Percentiles rank a stretch among this genome's conserved stretches.
Evolutionary conservation across 2,888 invertebrate genomes (phyloP).

Genomic region (Zygothrica quintamaculata): DNA sequence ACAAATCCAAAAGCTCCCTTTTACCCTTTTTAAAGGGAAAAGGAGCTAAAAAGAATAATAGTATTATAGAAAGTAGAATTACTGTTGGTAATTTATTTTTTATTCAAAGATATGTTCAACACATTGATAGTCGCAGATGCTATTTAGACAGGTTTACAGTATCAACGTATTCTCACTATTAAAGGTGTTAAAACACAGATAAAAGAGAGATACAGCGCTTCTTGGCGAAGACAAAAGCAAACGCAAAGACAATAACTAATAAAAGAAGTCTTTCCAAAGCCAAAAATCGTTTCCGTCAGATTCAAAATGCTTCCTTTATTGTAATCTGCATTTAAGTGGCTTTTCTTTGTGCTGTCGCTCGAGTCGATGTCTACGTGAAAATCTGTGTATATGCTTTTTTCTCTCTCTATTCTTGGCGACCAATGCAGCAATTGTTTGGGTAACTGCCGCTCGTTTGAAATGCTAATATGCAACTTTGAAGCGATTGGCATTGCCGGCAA

Average conservation of each 20-base stretch:
- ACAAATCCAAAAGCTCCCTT: no score
- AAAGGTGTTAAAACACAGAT: conserved; percentile 56
- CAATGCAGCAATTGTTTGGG: conserved; percentile 68
- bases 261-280: conserved; percentile 41
- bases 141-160: no score
- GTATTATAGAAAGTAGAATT: no score
- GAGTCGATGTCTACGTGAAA: conserved; percentile 11
- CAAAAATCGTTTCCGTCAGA: conserved; percentile 61
- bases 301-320: conserved; percentile 70
- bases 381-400: conserved; percentile 3
- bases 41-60: no score
- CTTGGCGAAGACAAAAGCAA: conserved; percentile 43
- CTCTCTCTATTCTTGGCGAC: conserved; percentile 57
- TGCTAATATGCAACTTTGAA: conserved; percentile 73
- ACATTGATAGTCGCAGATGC: no score
- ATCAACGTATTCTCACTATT: no score
- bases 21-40: no score
- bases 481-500: conserved; percentile 67
- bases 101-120: no score
- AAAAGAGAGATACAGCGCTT: conserved; percentile 56
- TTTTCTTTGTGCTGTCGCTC: conserved; percentile 65
- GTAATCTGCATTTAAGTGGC: conserved; percentile 79
- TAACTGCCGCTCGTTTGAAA: conserved; percentile 76
- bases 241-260: conserved; percentile 57
- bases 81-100: no score